phyloP scores from a whole-genome alignment of 2,797 vertebrate species.

The Sebastes melanostomus region DNA sequence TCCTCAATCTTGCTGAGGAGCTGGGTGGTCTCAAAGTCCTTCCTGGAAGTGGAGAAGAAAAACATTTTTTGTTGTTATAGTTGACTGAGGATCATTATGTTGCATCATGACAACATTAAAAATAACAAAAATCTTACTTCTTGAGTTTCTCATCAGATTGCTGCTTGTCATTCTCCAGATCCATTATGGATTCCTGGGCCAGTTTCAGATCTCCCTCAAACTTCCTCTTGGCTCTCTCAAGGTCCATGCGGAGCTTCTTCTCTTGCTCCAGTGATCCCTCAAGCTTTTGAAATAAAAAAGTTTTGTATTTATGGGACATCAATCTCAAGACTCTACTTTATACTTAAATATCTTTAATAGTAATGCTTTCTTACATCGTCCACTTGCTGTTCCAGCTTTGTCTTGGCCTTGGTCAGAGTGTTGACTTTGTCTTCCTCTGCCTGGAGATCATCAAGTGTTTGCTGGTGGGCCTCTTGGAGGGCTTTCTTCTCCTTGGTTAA shows the following conservation, averaged over 20 bases:
- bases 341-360: too few species aligned
- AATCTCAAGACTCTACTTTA: background rate
- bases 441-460: slow-evolving; percentile 87
- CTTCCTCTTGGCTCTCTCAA: slow-evolving; percentile 88
- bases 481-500: slow-evolving; percentile 86
- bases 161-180: slow-evolving; percentile 80
- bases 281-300: background rate
- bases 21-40: slow-evolving; percentile 90
- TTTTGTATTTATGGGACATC: background rate
- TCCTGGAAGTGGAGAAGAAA: slow-evolving; percentile 70
- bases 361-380: slow-evolving; percentile 84
- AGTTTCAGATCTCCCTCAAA: slow-evolving; percentile 91
- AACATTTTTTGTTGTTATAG: background rate
- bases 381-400: slow-evolving; percentile 89
- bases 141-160: slow-evolving; percentile 88
- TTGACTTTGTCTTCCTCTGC: slow-evolving; percentile 92
- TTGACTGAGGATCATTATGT: background rate
- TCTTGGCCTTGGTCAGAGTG: slow-evolving; percentile 85
- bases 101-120: background rate
- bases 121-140: slow-evolving; percentile 71
- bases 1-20: slow-evolving; percentile 88
- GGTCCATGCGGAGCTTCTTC: slow-evolving; percentile 87
- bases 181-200: slow-evolving; percentile 85
- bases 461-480: slow-evolving; percentile 85
- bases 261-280: slow-evolving; percentile 89